Evolutionary conservation across 1,140 invertebrate genomes (phyloP), one percentile per base, ranked within the genome.

Genomic region (Dufourea novaeangliae): DNA sequence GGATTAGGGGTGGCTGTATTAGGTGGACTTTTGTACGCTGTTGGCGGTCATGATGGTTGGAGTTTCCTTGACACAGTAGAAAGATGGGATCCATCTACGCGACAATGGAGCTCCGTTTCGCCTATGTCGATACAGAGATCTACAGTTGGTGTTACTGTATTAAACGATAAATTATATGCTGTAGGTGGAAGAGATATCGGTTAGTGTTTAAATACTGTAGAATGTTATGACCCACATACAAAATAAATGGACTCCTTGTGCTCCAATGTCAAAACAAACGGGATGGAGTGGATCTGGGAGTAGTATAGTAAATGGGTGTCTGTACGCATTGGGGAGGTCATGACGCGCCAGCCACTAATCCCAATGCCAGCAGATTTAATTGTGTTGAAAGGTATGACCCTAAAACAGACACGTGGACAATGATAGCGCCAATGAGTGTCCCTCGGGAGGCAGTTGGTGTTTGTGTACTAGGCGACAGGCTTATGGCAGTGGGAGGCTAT

Each of bases 41-140:
- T 99, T 11, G 98, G 98, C 34, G 98, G 98, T 20, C 97, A 99
- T 89, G 98, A 99, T 93, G 96, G 95, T 41, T 98, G 97, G 97
- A 97, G 97, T 86, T 99, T 98, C 91, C 92, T 98, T 14, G 97
- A 97, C 89, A 97, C 97, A 6, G 97, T 98, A 0, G 98, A 99
- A 92, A 94, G 95, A 73, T 98, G 97, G 97, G 97, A 99, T 93
- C 96, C 97, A 5, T 94, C 95, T 62, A 95, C 96, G 2, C 94
- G 95, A 69, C 95, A 96, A 74, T 98, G 97, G 97, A 97, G 94
- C 85, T 96, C 96, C 88, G 96, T 98, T 64, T 95, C 97, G 11
- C 94, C 97, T 4, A 98, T 98, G 97, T 95, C 95, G 37, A 95
- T 95, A 64, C 95, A 97, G 84, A 94, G 98, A 34, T 97, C 97